phyloP scores from a whole-genome alignment of 1,140 invertebrate genomes.

The Ceratosolen fusciceps region DNA sequence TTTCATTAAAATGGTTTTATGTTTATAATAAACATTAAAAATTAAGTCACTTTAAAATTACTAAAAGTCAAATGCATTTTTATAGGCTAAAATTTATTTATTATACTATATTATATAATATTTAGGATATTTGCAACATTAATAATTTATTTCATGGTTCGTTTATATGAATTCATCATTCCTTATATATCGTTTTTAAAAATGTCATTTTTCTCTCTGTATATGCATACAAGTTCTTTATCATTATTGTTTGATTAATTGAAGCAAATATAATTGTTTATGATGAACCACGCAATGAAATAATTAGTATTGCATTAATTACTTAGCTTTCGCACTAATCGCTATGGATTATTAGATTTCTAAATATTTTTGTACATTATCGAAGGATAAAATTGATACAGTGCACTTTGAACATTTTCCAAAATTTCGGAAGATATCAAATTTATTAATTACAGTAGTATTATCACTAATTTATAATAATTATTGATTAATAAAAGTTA shows the following conservation, averaged over 20 bases:
- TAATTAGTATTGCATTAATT: background rate
- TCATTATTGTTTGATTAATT: background rate
- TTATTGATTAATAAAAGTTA: background rate
- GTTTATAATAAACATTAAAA: background rate
- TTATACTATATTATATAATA: background rate
- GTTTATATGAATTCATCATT: too few relatives aligned
- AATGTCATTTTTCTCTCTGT: too few relatives aligned
- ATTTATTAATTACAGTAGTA: background rate
- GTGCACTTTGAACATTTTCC: background rate
- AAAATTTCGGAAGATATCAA: background rate
- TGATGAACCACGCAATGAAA: background rate
- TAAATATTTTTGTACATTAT: background rate
- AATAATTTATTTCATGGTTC: too few relatives aligned
- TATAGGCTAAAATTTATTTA: conserved; percentile 17
- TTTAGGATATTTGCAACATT: conserved; percentile 32
- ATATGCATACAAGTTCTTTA: background rate
- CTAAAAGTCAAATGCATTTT: background rate
- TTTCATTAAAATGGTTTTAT: background rate
- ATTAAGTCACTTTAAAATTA: conserved; percentile 4
- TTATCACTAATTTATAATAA: background rate
- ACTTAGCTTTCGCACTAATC: background rate
- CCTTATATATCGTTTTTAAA: too few relatives aligned
- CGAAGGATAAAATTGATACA: background rate
- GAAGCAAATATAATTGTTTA: background rate
- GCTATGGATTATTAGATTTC: background rate